Evolutionary conservation across 2,797 vertebrate species (phyloP), one percentile per base, ranked within the genome.

Genomic region (Sphaeramia orbicularis): DNA sequence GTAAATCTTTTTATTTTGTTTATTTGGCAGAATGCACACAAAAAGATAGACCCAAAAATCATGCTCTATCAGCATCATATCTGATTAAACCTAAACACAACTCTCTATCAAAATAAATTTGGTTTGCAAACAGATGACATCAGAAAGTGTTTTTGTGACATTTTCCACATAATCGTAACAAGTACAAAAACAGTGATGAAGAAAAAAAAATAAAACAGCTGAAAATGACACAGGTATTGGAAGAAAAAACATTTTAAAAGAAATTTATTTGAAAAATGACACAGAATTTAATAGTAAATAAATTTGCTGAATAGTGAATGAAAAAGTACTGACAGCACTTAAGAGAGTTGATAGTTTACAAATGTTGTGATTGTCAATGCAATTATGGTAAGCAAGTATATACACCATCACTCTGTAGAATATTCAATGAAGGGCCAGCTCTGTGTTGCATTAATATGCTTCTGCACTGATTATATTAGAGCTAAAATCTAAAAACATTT

Each of bases 21-120:
- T 88, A 75, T 89, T 91, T 90, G 76, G 65, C 87, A 93, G 67
- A 89, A 87, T 87, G 83, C 86, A 93, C 81, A 88, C 73, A 91
- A 67, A 81, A 80, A 42, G 79, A 86, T 74, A 85, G 71, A 82
- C 66, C 58, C 69, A 76, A 87, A 12, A 85, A 77, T 78, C 55
- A 69, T 74, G 68, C 70, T 79, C 53, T 43, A 76, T 68, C 13
- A 81, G 50, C 43, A 76, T 76, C 51, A 81, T 57, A 61, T 67
- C 56, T 75, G 48, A 57, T 78, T 27, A 80, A 72, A 83, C 80
- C 76, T 64, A 71, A 84, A 4, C 27, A 60, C 55, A 88, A 76
- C 62, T 76, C 71, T 80, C 53, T 65, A 80, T 83, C 36, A 81
- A 80, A 65, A 83, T 52, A 78, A 71, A 84, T 78, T 72, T 80